Conservation (phyloP, 1,140 invertebrate genomes). For the Eubasilissa regina region DNA sequence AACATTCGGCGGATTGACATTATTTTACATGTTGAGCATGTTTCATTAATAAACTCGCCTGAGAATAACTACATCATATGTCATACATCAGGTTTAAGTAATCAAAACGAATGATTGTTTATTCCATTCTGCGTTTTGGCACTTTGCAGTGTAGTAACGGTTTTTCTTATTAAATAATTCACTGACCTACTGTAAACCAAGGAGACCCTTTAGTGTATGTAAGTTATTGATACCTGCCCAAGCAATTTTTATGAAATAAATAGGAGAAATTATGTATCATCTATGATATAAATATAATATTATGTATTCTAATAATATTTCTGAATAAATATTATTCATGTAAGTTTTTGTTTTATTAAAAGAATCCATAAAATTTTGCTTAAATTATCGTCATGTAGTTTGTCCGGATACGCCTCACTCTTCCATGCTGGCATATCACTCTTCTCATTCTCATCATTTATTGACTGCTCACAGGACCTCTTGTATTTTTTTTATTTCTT, state of each 20-base stretch:
- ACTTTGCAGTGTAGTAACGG: constrained; percentile 9
- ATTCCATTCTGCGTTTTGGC: neutral
- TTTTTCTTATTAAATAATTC: neutral
- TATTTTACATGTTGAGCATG: no score
- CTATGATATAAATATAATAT: constrained; percentile 47
- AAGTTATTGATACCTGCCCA: constrained; percentile 54
- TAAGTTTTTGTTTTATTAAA: constrained; percentile 20
- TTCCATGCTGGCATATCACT: no score
- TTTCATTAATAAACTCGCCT: no score
- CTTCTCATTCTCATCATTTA: no score
- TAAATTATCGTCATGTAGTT: no score
- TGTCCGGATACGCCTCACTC: no score
- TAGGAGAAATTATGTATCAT: constrained; percentile 52
- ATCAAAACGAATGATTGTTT: no score
- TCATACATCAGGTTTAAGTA: no score
- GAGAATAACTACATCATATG: no score
- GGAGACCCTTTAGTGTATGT: neutral
- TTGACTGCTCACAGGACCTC: no score
- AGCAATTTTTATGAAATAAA: constrained; percentile 56
- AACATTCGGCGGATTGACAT: no score
- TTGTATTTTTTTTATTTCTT: no score
- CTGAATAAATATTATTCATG: constrained; percentile 60
- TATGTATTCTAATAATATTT: constrained; percentile 58
- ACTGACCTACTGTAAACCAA: neutral
- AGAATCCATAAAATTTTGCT: neutral